Base-by-base conservation (phyloP, 2,113 vertebrate genomes). In the Rhagologus leucostigma region DNA sequence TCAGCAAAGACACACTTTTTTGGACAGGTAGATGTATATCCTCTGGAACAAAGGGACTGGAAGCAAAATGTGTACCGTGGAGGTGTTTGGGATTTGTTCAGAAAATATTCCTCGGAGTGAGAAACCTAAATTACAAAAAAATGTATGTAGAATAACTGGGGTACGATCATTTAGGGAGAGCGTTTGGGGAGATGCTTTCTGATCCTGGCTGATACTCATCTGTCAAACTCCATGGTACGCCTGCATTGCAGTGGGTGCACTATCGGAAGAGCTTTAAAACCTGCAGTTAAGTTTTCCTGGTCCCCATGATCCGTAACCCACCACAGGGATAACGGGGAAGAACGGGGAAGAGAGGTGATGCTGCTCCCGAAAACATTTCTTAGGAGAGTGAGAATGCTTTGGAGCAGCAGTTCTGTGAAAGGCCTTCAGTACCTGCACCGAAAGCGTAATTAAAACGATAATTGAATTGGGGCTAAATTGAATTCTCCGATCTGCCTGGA, bases 291-390 rank as follows among this genome's bases (percentile, higher is more conserved):
- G 23, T 29, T 49, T 59, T 18, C 2, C 5, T 24, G n/a, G 15
- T 53, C 8, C 64, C 32, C 14, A 1, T 0, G 16, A 7, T 27
- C 39, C 2, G 0, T 17, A 15, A 23, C 37, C 33, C 32, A 14
- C 13, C 13, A 0, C 9, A 2, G 1, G 29, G 79, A 6, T 35
- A 24, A 44, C 0, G 1, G 37, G 60, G 32, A 13, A 3, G 60
- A 11, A 0, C 21, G 5, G 35, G 74, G 17, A 11, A 11, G 22
- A 15, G 49, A 24, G 57, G 82, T 8, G 53, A 22, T 27, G 5
- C 64, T 46, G 78, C 60, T 47, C 20, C 69, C 37, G 33, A 2
- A 24, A 42, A 5, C 10, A 0, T 63, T 59, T 15, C 89, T 67
- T 13, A 1, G 53, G 53, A n/a, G 9, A 44, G 70, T 0, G 22